These are phyloP conservation scores for Bibio marci DNA, from an alignment of 2,888 invertebrate species.

Conservation along the genomic window DNA sequence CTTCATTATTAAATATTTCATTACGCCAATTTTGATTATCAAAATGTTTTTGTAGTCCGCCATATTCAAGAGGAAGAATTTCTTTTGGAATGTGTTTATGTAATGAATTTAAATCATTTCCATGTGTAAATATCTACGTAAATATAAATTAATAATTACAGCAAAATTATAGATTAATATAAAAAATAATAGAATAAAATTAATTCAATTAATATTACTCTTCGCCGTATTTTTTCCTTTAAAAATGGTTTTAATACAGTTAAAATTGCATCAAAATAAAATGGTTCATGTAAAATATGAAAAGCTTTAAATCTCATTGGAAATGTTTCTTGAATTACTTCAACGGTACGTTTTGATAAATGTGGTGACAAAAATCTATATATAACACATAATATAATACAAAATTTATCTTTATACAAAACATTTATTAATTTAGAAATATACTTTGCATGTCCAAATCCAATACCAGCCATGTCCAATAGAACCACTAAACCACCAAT, in stretches of 20 bases:
- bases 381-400: not conserved
- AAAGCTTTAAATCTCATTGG: conserved; percentile 50
- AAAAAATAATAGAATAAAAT: not conserved
- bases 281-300: conserved; percentile 56
- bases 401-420: not conserved
- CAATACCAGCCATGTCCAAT: conserved; percentile 29
- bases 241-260: conserved; percentile 54
- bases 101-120: conserved; percentile 43
- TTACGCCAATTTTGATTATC: conserved; percentile 27
- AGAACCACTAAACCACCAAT: conserved; percentile 29
- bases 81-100: conserved; percentile 51
- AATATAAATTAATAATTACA: not conserved
- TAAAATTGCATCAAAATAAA: conserved; percentile 57
- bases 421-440: not conserved
- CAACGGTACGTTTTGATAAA: conserved; percentile 30
- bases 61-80: conserved; percentile 44
- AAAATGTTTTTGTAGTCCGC: conserved; percentile 18
- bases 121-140: conserved; percentile 36
- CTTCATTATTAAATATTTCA: conserved; percentile 24
- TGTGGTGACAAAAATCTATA: conserved; percentile 27
- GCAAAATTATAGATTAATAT: not conserved
- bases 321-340: conserved; percentile 36
- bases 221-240: conserved; percentile 40
- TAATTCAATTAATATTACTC: conserved; percentile 10
- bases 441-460: conserved; percentile 31